Percentiles rank a stretch among this genome's conserved stretches.
phyloP scores from a whole-genome alignment of 1,140 invertebrate genomes.

The Bemisia tabaci region DNA sequence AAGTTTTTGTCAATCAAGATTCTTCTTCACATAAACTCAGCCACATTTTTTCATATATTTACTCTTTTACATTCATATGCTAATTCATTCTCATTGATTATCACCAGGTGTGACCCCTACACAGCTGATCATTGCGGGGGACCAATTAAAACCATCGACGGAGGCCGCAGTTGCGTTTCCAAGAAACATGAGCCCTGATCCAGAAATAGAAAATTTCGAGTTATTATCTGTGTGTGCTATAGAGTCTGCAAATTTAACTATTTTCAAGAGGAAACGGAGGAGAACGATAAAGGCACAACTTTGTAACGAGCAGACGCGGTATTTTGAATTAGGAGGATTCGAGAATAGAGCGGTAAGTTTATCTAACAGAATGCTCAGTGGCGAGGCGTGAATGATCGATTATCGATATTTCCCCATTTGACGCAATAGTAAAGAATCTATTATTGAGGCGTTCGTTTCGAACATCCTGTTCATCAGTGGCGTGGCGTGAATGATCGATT shows the following conservation, averaged over 20 bases:
- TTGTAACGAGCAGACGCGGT: constrained; percentile 30
- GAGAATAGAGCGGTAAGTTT: constrained; percentile 31
- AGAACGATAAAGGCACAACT: constrained; percentile 42
- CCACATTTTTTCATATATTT: background rate
- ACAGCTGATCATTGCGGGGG: constrained; percentile 39
- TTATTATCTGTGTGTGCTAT: constrained; percentile 41
- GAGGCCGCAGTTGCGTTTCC: constrained; percentile 20
- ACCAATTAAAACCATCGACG: constrained; percentile 30
- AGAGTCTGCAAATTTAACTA: constrained; percentile 37
- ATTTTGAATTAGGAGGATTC: constrained; percentile 36
- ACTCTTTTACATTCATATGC: too few species aligned
- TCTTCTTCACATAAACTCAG: background rate
- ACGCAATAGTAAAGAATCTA: too few species aligned
- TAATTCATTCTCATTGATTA: too few species aligned
- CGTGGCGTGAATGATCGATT: too few species aligned
- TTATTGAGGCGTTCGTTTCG: too few species aligned
- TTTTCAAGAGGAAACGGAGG: constrained; percentile 37
- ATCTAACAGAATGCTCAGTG: background rate
- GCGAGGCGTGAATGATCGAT: too few species aligned
- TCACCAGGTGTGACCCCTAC: constrained; percentile 36
- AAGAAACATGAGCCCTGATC: constrained; percentile 28
- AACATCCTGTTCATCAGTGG: too few species aligned
- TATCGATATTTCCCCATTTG: too few species aligned
- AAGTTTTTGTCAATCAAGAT: background rate
- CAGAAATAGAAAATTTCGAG: constrained; percentile 40